A percentile compares a stretch with the other conserved stretches of the same genome.
phyloP scores from a whole-genome alignment of 2,113 vertebrate species.

The Chaenocephalus aceratus region DNA sequence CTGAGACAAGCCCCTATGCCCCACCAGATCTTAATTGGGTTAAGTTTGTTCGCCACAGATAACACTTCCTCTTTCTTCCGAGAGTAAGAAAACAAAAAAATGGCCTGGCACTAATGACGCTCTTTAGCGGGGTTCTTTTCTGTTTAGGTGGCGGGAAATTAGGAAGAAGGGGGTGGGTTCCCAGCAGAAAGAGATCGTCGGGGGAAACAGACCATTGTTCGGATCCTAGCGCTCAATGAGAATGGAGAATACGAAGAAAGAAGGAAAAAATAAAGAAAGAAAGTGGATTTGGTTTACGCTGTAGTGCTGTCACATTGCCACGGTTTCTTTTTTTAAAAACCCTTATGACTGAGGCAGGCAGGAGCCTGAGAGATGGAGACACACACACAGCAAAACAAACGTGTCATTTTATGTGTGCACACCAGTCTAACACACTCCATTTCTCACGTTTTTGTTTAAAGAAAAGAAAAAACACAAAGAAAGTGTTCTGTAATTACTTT shows the following conservation, averaged over 20 bases:
- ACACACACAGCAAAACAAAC: slow-evolving; percentile 36
- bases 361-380: slow-evolving; percentile 43
- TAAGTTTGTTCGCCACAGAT: slow-evolving; percentile 89
- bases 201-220: slow-evolving; percentile 82
- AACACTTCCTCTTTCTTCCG: slow-evolving; percentile 87
- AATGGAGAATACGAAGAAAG: slow-evolving; percentile 47
- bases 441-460: slow-evolving; percentile 11
- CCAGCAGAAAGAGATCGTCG: slow-evolving; percentile 77
- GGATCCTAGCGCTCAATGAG: slow-evolving; percentile 62
- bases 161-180: slow-evolving; percentile 77
- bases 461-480: slow-evolving; percentile 32
- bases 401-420: slow-evolving; percentile 29
- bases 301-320: slow-evolving; percentile 61
- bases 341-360: slow-evolving; percentile 43
- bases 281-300: slow-evolving; percentile 72
- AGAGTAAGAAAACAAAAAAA: slow-evolving; percentile 77
- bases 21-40: slow-evolving; percentile 88
- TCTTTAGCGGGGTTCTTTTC: slow-evolving; percentile 85
- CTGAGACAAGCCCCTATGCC: slow-evolving; percentile 80
- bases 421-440: neutral
- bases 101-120: slow-evolving; percentile 85
- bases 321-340: slow-evolving; percentile 66
- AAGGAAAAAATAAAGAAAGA: slow-evolving; percentile 52
- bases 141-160: slow-evolving; percentile 87
- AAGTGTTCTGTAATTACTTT: slow-evolving; percentile 32